Percentiles rank a stretch among this genome's conserved stretches.
Evolutionary conservation across 2,888 invertebrate species (phyloP).

Genomic region (Agriotes lineatus): DNA sequence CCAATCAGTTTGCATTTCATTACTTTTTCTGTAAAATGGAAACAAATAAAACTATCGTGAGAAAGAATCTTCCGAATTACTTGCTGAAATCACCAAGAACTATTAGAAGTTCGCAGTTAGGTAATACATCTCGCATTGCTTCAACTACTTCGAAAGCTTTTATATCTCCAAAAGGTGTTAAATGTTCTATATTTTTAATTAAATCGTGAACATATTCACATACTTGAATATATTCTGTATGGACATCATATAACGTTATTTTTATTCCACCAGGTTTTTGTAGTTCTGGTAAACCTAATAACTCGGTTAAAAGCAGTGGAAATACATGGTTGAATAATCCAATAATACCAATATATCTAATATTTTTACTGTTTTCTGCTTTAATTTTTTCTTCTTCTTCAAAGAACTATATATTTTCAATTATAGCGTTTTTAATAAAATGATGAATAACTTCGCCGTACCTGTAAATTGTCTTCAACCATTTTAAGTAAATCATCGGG

Average conservation of each 20-base stretch:
- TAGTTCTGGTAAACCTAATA: slow-evolving; percentile 53
- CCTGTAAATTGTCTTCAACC: slow-evolving; percentile 55
- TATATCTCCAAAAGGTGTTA: slow-evolving; percentile 37
- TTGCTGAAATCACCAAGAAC: slow-evolving; percentile 66
- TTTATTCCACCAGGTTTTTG: slow-evolving; percentile 50
- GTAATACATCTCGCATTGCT: slow-evolving; percentile 67
- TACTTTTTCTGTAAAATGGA: slow-evolving; percentile 18
- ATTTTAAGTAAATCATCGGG: slow-evolving; percentile 56
- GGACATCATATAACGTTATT: slow-evolving; percentile 57
- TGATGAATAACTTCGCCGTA: slow-evolving; percentile 28
- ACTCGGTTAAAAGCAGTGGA: slow-evolving; percentile 55
- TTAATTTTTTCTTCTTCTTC: slow-evolving; percentile 11
- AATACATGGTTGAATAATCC: slow-evolving; percentile 54
- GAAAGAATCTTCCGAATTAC: no score
- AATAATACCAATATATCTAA: slow-evolving; percentile 53
- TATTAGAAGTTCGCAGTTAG: slow-evolving; percentile 69
- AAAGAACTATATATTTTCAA: slow-evolving; percentile 18
- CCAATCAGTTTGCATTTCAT: slow-evolving; percentile 51
- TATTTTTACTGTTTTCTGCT: slow-evolving; percentile 17
- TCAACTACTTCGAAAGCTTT: slow-evolving; percentile 54
- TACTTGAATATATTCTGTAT: slow-evolving; percentile 45
- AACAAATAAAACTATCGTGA: no score
- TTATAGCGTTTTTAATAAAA: background rate
- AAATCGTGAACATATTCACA: slow-evolving; percentile 50
- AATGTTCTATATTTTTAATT: slow-evolving; percentile 48